These are phyloP conservation scores for Agrypnia vestita DNA, from an alignment of 1,140 invertebrate genomes.

Conservation along the genomic window DNA sequence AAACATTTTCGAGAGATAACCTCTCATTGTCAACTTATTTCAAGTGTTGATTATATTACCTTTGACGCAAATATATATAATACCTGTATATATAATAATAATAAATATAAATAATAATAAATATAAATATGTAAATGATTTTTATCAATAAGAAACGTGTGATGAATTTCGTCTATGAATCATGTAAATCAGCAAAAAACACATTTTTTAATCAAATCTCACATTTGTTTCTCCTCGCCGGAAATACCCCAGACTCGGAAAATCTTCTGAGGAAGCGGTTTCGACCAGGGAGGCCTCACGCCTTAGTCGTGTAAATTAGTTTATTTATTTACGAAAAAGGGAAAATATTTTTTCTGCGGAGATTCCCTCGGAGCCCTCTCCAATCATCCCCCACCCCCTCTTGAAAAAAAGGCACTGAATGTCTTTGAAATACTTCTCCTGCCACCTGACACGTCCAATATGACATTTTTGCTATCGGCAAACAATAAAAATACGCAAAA, in stretches of 20 bases:
- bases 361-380: not conserved
- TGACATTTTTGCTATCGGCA: too few species aligned
- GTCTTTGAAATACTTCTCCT: too few species aligned
- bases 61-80: too few species aligned
- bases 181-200: not conserved
- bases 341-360: slow-evolving; percentile 9
- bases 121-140: not conserved
- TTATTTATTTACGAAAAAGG: slow-evolving; percentile 12
- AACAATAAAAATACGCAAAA: too few species aligned
- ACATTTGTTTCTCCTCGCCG: not conserved
- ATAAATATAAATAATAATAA: too few species aligned
- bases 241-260: not conserved
- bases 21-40: too few species aligned
- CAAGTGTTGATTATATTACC: too few species aligned
- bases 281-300: not conserved
- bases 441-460: too few species aligned
- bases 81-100: too few species aligned
- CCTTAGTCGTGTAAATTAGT: slow-evolving; percentile 10
- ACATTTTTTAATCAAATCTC: not conserved
- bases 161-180: too few species aligned
- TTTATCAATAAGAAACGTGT: not conserved
- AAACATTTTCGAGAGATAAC: too few species aligned
- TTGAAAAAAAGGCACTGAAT: not conserved
- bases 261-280: not conserved
- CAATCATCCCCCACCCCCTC: slow-evolving; percentile 9